A percentile compares a stretch with the other conserved stretches of the same genome.
Conservation (phyloP, 2,113 vertebrate genomes). For the Spea multiplicata region DNA sequence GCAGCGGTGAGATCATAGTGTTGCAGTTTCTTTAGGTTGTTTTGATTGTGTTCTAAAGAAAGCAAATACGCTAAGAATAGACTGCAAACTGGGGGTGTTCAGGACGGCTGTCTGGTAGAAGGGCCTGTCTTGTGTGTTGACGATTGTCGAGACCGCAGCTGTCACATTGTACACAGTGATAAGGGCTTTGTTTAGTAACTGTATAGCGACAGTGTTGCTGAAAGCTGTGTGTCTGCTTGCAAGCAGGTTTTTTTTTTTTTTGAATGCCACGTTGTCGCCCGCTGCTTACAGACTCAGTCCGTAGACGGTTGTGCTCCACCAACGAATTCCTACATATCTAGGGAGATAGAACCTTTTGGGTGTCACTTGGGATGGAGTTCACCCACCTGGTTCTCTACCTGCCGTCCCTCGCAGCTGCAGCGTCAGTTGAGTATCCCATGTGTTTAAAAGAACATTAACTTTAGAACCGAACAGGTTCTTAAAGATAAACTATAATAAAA, state of each 20-base stretch:
- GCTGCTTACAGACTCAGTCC: not conserved
- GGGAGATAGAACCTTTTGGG: no score
- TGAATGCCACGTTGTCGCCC: not conserved
- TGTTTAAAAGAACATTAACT: no score
- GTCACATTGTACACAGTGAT: slow-evolving; percentile 13
- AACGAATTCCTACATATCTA: no score
- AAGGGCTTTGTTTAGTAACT: slow-evolving; percentile 4
- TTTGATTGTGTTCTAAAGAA: slow-evolving; percentile 8
- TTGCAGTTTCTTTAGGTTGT: slow-evolving; percentile 10
- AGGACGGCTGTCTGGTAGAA: not conserved
- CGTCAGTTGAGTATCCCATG: no score
- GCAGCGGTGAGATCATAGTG: no score
- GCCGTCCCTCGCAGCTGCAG: no score
- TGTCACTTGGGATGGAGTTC: no score
- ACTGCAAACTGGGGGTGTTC: not conserved
- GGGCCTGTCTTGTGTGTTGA: slow-evolving; percentile 13
- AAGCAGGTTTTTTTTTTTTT: slow-evolving; percentile 7
- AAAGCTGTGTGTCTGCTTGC: slow-evolving; percentile 15
- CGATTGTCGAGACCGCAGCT: slow-evolving; percentile 18
- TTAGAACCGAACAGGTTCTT: no score
- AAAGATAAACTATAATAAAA: no score
- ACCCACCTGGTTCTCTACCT: no score
- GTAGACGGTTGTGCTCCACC: not conserved
- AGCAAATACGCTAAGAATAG: slow-evolving; percentile 4
- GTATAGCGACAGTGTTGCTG: slow-evolving; percentile 3